Conservation (phyloP, 1,140 invertebrate genomes). For the Philotrypesis tridentata region DNA sequence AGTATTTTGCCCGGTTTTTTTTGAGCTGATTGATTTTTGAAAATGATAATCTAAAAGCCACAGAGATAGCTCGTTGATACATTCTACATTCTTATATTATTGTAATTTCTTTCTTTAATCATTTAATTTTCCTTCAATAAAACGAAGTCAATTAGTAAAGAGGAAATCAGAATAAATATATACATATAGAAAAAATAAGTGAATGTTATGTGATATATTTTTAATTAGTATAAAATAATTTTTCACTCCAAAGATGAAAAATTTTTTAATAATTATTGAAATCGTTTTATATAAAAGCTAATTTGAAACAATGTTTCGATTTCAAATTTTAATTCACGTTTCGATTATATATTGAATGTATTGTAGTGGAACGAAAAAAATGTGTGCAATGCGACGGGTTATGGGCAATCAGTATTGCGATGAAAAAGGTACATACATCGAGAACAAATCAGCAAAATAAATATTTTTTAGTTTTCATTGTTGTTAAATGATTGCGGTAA, state of each 20-base stretch:
- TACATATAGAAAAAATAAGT: not conserved
- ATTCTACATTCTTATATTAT: not conserved
- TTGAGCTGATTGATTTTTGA: too few relatives aligned
- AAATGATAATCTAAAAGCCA: too few relatives aligned
- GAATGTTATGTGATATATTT: not conserved
- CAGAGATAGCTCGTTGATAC: too few relatives aligned
- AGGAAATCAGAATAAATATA: not conserved
- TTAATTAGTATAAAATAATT: slow-evolving; percentile 9
- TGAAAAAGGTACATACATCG: not conserved
- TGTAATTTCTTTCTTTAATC: slow-evolving; percentile 6
- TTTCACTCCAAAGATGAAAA: not conserved
- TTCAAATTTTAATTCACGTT: slow-evolving; percentile 10
- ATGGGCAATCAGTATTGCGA: slow-evolving; percentile 39
- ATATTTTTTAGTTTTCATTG: slow-evolving; percentile 9
- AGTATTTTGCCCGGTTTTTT: too few relatives aligned
- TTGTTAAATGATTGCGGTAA: slow-evolving; percentile 51
- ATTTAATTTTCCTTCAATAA: not conserved
- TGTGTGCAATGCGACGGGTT: slow-evolving; percentile 52
- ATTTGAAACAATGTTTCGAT: slow-evolving; percentile 3
- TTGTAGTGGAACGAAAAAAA: slow-evolving; percentile 39
- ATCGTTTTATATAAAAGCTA: not conserved
- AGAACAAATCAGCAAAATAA: not conserved
- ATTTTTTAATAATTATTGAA: not conserved
- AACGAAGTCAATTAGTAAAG: not conserved
- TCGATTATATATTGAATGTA: slow-evolving; percentile 9